A percentile compares a stretch with the other conserved stretches of the same genome.
Conservation (phyloP, 2,888 invertebrate species). For the Hypercompe scribonia region DNA sequence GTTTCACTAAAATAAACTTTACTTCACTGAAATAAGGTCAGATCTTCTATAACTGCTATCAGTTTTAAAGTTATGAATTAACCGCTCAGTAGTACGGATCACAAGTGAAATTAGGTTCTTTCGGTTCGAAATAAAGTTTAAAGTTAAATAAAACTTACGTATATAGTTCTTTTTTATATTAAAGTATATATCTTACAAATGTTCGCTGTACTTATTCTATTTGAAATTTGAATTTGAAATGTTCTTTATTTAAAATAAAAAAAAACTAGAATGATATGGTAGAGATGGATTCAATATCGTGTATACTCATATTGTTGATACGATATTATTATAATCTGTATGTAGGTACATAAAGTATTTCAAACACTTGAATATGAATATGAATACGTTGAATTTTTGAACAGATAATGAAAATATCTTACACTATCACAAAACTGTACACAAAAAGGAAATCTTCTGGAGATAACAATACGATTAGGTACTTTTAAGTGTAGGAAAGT, state of each 20-base stretch:
- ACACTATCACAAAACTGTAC: neutral
- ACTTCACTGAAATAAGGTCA: fast-evolving
- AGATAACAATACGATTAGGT: neutral
- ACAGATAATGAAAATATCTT: constrained; percentile 13
- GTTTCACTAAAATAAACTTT: constrained; percentile 13
- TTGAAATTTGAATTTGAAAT: constrained; percentile 10
- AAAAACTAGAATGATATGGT: neutral
- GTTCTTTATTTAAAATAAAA: constrained; percentile 14
- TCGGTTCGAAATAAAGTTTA: neutral
- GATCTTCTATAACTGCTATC: neutral
- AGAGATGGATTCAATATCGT: too few relatives aligned
- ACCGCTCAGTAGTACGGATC: neutral
- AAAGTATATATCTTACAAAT: neutral
- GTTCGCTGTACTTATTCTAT: neutral
- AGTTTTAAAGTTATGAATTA: constrained; percentile 12
- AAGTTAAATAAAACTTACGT: neutral
- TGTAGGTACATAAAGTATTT: neutral
- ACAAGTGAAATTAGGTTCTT: neutral
- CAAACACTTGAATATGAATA: neutral
- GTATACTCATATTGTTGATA: too few relatives aligned
- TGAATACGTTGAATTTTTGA: constrained; percentile 17
- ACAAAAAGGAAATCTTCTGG: neutral
- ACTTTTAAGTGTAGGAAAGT: neutral
- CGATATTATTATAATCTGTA: too few relatives aligned
- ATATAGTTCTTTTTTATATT: neutral